These are phyloP conservation scores for Samia ricini DNA, from an alignment of 1,140 invertebrate genomes.

Conservation along the genomic window DNA sequence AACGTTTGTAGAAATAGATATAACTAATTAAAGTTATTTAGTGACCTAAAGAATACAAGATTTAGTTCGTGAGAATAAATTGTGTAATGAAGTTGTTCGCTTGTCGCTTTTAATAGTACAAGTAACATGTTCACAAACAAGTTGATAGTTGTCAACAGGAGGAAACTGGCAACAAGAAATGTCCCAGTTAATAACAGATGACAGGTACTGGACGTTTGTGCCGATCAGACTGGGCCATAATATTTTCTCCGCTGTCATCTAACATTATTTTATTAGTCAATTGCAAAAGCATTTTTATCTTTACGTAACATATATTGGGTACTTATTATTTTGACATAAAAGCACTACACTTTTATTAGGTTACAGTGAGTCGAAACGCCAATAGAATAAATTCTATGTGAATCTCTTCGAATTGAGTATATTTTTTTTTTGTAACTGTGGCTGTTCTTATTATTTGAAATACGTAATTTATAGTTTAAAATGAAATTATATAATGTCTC, in stretches of 20 bases:
- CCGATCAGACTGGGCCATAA: not conserved
- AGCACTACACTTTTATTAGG: not conserved
- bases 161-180: constrained; percentile 34
- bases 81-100: not conserved
- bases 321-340: constrained; percentile 1
- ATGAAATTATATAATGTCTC: too few relatives aligned
- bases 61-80: not conserved
- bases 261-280: constrained; percentile 28
- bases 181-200: constrained; percentile 34
- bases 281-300: not conserved
- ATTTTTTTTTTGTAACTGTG: not conserved
- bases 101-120: not conserved
- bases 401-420: not conserved
- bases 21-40: too few relatives aligned
- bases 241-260: constrained; percentile 18
- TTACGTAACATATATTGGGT: not conserved
- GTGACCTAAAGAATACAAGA: not conserved
- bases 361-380: not conserved
- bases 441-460: not conserved
- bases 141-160: constrained; percentile 31
- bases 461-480: too few relatives aligned
- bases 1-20: too few relatives aligned
- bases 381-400: not conserved
- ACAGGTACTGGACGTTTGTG: constrained; percentile 14
- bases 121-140: constrained; percentile 22